Evolutionary conservation across 2,888 invertebrate genomes (phyloP), one percentile per base, ranked within the genome.

Genomic region (Drosophila nr. perissopoda): DNA sequence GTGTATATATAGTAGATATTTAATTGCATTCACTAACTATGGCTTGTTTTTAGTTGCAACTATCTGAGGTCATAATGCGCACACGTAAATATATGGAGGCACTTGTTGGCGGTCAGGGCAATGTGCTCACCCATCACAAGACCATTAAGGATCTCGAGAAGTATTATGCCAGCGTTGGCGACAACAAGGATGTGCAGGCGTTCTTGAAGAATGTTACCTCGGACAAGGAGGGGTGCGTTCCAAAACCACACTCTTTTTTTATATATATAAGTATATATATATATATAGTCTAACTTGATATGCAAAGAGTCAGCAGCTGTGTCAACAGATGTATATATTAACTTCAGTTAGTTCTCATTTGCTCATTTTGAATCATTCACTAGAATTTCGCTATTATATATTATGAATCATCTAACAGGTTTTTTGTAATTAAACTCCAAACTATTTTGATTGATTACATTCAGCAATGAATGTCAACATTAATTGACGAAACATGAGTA

Each of bases 31-130:
- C n/a, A 18, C 25, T 27, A 11, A 5, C 25, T 18, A 4, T 36
- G 18, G 16, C 34, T 13, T 34, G 18, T 31, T 68, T 80, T 87
- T 94, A 99, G 99, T 95, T 99, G 80, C 99, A 99, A 95, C 94
- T 99, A 80, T 99, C 99, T 10, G 99, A 99, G 94, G 99, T 99
- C 87, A 98, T 99, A 86, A 98, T 98, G 95, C 96, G 98, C 88
- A 97, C 99, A 48, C 96, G 99, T 88, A 96, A 96, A 93, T 99
- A 99, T 94, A 99, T 99, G 96, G 96, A 97, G 83, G 97, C 98
- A 91, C 96, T 99, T 58, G 97, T 97, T 31, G 98, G 98, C 58
- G 97, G 97, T 11, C 96, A 96, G 75, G 97, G 97, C 86, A 97
- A 97, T 90, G 97, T 98, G 58, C 94, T 98, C 80, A 96, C 96